These are phyloP conservation scores for Desmodus rotundus DNA, from an alignment of 2,113 vertebrate genomes.

Conservation along the genomic window DNA sequence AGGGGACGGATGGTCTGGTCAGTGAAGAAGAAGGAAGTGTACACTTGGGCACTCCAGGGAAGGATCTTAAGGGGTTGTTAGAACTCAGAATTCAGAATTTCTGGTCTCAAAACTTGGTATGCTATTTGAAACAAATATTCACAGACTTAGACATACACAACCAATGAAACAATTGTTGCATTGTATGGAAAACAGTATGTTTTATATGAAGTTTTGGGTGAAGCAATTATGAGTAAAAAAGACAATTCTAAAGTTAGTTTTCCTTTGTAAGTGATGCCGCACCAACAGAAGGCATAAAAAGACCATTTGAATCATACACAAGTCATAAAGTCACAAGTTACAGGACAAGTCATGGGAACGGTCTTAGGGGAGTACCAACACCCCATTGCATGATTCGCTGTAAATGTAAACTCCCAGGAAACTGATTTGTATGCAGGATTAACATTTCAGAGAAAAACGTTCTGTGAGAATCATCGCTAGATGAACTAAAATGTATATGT, in stretches of 20 bases:
- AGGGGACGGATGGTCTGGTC: neutral
- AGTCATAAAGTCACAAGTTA: neutral
- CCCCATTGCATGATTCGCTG: neutral
- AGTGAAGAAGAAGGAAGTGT: neutral
- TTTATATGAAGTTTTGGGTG: neutral
- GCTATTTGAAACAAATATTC: neutral
- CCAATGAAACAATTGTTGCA: neutral
- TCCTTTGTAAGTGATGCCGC: neutral
- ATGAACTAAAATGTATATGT: neutral
- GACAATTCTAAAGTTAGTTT: neutral
- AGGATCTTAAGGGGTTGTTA: neutral
- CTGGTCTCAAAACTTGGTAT: neutral
- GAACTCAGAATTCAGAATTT: neutral
- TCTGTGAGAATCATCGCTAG: neutral
- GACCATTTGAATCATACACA: neutral
- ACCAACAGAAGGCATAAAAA: neutral
- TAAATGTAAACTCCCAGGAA: neutral
- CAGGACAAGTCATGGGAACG: neutral
- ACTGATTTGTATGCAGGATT: neutral
- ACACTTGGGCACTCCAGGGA: neutral
- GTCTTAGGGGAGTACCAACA: no score
- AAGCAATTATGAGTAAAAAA: neutral
- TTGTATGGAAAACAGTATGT: neutral
- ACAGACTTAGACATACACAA: neutral
- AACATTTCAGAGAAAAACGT: neutral